Evolutionary conservation across 2,113 vertebrate genomes (phyloP).

Genomic region (Epinephelus moara): DNA sequence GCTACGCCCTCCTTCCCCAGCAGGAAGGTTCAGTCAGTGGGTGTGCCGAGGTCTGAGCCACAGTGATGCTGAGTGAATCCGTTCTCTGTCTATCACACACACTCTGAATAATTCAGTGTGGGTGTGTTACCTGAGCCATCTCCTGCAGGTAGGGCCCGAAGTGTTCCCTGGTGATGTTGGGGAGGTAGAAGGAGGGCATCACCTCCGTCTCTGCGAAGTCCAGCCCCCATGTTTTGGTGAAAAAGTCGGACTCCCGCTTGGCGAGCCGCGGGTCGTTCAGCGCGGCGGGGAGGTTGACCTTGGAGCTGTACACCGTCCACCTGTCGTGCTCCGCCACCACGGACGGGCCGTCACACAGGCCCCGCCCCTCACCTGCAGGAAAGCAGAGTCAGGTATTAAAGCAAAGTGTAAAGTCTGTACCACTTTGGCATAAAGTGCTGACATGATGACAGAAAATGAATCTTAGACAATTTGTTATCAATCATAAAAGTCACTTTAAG

Average conservation of each 20-base stretch:
- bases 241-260: conserved; percentile 99
- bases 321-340: conserved; percentile 94
- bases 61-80: neutral
- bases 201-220: conserved; percentile 97
- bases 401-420: too few relatives aligned
- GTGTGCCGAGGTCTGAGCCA: neutral
- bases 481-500: too few relatives aligned
- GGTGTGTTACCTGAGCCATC: conserved; percentile 88
- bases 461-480: too few relatives aligned
- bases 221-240: conserved; percentile 99
- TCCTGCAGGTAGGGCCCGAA: conserved; percentile 93
- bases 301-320: conserved; percentile 98
- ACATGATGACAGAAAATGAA: too few relatives aligned
- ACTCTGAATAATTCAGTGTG: conserved; percentile 1
- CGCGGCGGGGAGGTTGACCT: conserved; percentile 98
- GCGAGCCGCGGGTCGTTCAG: conserved; percentile 97
- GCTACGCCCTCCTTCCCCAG: too few relatives aligned
- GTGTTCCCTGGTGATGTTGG: conserved; percentile 93
- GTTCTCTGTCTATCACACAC: neutral
- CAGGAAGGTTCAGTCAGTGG: neutral
- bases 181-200: conserved; percentile 95
- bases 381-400: neutral
- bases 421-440: too few relatives aligned
- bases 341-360: conserved; percentile 91
- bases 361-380: conserved; percentile 85